These are phyloP conservation scores for Agapostemon virescens DNA, from an alignment of 2,888 invertebrate genomes.

Conservation along the genomic window DNA sequence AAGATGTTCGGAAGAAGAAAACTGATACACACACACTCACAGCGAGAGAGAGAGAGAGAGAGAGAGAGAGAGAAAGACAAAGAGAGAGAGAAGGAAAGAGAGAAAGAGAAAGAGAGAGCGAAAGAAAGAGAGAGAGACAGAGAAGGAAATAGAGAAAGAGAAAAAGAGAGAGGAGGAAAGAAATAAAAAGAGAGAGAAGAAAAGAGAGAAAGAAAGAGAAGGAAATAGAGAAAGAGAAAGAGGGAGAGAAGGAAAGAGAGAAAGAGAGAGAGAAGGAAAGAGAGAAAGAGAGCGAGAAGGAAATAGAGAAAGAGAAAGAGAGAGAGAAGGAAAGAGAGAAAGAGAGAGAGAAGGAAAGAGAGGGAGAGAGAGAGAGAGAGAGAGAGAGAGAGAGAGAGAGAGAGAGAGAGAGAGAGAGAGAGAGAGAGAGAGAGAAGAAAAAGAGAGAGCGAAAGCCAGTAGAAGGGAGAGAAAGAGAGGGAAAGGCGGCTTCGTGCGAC, in stretches of 20 bases:
- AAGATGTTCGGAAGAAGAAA: constrained; percentile 12
- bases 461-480: not conserved
- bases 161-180: no score
- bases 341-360: not conserved
- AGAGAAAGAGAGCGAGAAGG: no score
- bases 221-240: not conserved
- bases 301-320: not conserved
- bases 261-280: not conserved
- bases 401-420: not conserved
- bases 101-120: not conserved
- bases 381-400: not conserved
- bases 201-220: not conserved
- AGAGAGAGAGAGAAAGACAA: not conserved
- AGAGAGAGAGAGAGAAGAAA: not conserved
- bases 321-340: not conserved
- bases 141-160: no score
- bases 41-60: not conserved
- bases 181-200: not conserved
- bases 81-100: not conserved
- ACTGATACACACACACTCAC: no score
- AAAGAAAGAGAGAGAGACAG: not conserved
- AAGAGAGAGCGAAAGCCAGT: no score
- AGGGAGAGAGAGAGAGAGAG: not conserved
- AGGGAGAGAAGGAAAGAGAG: no score
- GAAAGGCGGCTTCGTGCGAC: constrained; percentile 8